Evolutionary conservation across 2,888 invertebrate species (phyloP), one percentile per base, ranked within the genome.

Genomic region (Abrostola triplasia): DNA sequence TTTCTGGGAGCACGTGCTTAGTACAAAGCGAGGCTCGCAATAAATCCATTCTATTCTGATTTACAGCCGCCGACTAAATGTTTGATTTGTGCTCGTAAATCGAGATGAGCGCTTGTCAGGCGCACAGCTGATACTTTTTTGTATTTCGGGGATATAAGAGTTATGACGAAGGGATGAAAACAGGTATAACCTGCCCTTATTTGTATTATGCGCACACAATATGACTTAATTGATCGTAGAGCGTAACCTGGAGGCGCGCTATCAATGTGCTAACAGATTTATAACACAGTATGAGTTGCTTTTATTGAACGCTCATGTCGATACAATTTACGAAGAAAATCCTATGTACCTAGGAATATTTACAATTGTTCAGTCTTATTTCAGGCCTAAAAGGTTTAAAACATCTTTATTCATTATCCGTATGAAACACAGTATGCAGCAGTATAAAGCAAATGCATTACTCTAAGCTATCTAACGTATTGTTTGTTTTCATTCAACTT

Each of bases 11-110:
- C 76, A 86, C 90, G 89, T 88, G 84, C 81, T 88, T 83, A 85
- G 83, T 84, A 80, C 85, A 81, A 83, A 86, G 80, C 76, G 78
- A 77, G 79, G 79, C 77, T 80, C 77, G 82, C 88, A 85, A 90
- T 93, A 93, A 94, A 94, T 93, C 88, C 79, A 69, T 79, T 81
- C 82, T 85, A 92, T 89, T 84, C 93, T 93, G 94, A 94, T 94
- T 94, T 94, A 94, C 93, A 84, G 84, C 89, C 84, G 70, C 82
- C 85, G 87, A 84, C 92, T 92, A 92, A 93, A 92, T 92, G 92
- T 92, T 92, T 93, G 92, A 93, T 93, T 92, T 92, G 91, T 85
- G 89, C 91, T 83, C 92, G 90, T 93, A 93, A 93, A 94, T 94
- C 91, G 92, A 92, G 94, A 93, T 94, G 91, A 94, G 88, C 92